phyloP scores from a whole-genome alignment of 2,888 invertebrate genomes.

The Macaria liturata region DNA sequence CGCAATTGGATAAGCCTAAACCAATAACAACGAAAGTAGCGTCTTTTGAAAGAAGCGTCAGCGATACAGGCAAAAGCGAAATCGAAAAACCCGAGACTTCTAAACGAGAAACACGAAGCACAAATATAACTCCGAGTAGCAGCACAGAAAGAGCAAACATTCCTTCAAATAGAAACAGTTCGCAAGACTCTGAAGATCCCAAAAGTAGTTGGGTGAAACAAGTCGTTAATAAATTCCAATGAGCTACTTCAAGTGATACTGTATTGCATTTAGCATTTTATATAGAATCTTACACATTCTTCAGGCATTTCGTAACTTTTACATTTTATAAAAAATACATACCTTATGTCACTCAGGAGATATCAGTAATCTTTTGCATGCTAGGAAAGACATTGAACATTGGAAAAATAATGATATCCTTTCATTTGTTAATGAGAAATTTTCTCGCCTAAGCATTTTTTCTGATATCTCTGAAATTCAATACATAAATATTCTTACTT shows the following conservation, averaged over 20 bases:
- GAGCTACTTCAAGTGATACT: slow-evolving; percentile 54
- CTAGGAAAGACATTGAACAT: no score
- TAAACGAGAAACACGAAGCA: slow-evolving; percentile 26
- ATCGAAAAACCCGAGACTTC: slow-evolving; percentile 35
- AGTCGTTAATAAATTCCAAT: slow-evolving; percentile 89
- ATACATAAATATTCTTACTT: no score
- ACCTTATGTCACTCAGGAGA: no score
- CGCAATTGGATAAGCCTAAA: slow-evolving; percentile 60
- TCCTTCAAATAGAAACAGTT: slow-evolving; percentile 49
- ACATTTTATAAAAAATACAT: no score
- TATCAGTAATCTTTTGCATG: no score
- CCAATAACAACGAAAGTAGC: slow-evolving; percentile 69
- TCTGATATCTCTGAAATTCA: no score
- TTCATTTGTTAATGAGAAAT: no score
- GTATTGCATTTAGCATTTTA: slow-evolving; percentile 58
- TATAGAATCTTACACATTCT: not conserved
- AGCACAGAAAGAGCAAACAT: slow-evolving; percentile 47
- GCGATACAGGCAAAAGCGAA: slow-evolving; percentile 45
- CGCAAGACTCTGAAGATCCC: slow-evolving; percentile 50
- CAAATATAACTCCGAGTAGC: slow-evolving; percentile 41
- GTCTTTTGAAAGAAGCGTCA: slow-evolving; percentile 61
- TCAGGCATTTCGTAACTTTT: not conserved
- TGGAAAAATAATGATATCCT: no score
- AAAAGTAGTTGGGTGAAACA: slow-evolving; percentile 89
- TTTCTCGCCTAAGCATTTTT: no score